These are phyloP conservation scores for Centroberyx gerrardi DNA, from an alignment of 2,797 vertebrate genomes.

Conservation along the genomic window DNA sequence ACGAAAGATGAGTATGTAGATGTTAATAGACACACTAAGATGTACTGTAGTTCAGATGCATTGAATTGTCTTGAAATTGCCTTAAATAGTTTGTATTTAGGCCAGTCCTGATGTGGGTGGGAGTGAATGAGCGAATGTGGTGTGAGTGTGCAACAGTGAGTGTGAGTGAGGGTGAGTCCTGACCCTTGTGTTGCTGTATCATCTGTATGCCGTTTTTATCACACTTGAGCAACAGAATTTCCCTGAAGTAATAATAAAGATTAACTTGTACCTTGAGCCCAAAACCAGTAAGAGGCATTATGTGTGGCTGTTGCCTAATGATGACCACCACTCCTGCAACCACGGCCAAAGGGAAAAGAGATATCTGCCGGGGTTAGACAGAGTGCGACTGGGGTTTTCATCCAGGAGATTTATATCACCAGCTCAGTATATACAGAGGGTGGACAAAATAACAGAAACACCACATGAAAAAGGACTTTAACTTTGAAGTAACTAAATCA, in stretches of 20 bases:
- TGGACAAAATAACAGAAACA: constrained; percentile 42
- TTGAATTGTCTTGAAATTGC: no score
- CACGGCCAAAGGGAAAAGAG: constrained; percentile 63
- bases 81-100: no score
- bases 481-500: constrained; percentile 65
- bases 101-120: not conserved
- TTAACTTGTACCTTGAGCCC: constrained; percentile 73
- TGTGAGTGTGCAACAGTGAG: not conserved
- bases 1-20: constrained; percentile 49
- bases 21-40: not conserved
- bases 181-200: constrained; percentile 14
- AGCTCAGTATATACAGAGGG: constrained; percentile 40
- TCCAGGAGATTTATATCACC: constrained; percentile 72
- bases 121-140: not conserved
- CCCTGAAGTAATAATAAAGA: constrained; percentile 32
- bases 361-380: constrained; percentile 18
- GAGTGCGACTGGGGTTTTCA: constrained; percentile 78
- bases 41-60: no score
- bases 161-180: not conserved
- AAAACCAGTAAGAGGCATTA: constrained; percentile 82
- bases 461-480: constrained; percentile 56
- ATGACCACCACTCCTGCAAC: constrained; percentile 77
- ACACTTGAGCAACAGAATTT: constrained; percentile 29
- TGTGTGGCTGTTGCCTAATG: constrained; percentile 78
- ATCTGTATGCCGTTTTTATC: constrained; percentile 39